Base-by-base conservation (phyloP, 2,888 invertebrate genomes). In the Sinodicranocentrus sp. region DNA sequence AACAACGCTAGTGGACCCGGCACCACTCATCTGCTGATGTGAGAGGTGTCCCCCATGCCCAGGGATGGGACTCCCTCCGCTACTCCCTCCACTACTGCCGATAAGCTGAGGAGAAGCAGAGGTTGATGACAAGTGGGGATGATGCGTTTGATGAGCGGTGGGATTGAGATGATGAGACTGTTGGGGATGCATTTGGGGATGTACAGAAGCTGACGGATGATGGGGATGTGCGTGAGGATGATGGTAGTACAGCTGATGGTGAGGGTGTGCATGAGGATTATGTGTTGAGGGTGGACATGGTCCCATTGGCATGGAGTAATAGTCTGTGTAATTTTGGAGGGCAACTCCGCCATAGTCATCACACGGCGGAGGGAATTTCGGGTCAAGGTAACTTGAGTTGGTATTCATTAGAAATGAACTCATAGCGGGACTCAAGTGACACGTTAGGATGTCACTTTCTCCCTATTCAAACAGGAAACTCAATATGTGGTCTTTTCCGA, bases 201-300 rank as follows among this genome's bases (percentile, higher is more conserved):
- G 63, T 84, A 89, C 63, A 88, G 90, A 26, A 67, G 67, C 61
- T 25, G 86, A 17, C 33, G 59, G 39, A 54, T 78, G 70, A 63
- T 91, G 70, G 48, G 85, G 84, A 48, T 86, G 85, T 5, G 82
- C 85, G 44, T 87, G 89, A 33, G 85, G 80, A 48, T 80, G 86
- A 89, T 94, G 94, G 0, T 93, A 93, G 71, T 91, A 90, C 84
- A 91, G 91, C 39, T 94, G 91, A 86, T 95, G 94, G 85, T 94
- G 94, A 87, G 92, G 92, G 87, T 94, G 93, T 90, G 94, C 91
- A 86, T 91, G 48, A 91, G 91, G 87, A 91, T 92, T 68, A 92
- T 91, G 89, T 91, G 92, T 19, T 80, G 86, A 48, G 84, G 88
- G 76, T 89, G 89, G 85, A 76, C 73, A 80, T 83, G 80, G 82